phyloP scores from a whole-genome alignment of 2,888 invertebrate species.

The Drosophila recens region DNA sequence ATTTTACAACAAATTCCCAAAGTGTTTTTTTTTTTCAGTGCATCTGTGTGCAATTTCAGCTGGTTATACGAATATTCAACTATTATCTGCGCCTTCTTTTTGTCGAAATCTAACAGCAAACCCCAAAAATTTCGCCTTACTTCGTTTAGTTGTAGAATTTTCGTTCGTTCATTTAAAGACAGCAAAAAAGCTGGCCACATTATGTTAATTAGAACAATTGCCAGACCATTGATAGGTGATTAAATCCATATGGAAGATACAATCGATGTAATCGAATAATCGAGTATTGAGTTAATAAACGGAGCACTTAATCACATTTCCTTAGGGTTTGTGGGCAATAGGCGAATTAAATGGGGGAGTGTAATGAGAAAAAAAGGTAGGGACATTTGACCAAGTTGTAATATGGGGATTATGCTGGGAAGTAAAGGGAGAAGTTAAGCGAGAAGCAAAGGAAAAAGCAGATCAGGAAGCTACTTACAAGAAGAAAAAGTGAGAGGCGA shows the following conservation, averaged over 20 bases:
- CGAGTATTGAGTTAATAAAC: slow-evolving; percentile 4
- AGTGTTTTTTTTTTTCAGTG: not conserved
- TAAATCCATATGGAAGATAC: slow-evolving; percentile 3
- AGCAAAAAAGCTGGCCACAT: slow-evolving; percentile 2
- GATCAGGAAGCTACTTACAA: not conserved
- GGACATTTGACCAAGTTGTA: no score
- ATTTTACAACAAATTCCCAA: no score
- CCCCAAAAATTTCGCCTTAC: slow-evolving; percentile 2
- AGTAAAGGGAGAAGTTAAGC: not conserved
- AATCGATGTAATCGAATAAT: slow-evolving; percentile 12
- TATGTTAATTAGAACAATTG: slow-evolving; percentile 35
- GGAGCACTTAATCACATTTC: not conserved
- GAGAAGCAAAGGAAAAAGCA: not conserved
- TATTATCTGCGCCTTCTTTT: slow-evolving; percentile 38
- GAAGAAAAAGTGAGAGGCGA: not conserved
- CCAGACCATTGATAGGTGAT: slow-evolving; percentile 16
- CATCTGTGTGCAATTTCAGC: slow-evolving; percentile 20
- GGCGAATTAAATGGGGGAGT: not conserved
- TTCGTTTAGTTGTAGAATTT: not conserved
- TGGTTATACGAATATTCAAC: slow-evolving; percentile 27
- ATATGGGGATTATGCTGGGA: not conserved
- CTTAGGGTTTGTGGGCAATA: not conserved
- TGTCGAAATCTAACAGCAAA: slow-evolving; percentile 23
- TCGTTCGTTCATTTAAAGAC: slow-evolving; percentile 18
- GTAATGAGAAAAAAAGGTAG: not conserved